phyloP scores from a whole-genome alignment of 2,888 invertebrate genomes.

The Lithophane socia region DNA sequence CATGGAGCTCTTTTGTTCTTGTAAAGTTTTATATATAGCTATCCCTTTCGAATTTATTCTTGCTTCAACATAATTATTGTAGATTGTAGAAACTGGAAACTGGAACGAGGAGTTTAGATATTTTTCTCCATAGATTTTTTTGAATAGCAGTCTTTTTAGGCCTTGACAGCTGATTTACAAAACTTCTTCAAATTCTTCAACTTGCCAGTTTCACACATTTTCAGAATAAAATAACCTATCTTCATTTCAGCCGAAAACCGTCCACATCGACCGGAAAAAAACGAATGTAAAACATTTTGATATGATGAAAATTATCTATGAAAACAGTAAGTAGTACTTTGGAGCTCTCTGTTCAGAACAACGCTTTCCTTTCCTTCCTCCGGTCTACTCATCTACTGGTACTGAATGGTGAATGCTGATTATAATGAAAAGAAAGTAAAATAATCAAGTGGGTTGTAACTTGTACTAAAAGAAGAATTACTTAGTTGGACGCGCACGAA shows the following conservation, averaged over 20 bases:
- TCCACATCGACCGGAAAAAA: no score
- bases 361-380: not conserved
- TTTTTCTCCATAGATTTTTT: not conserved
- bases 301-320: no score
- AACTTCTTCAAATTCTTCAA: not conserved
- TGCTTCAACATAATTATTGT: not conserved
- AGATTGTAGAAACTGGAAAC: not conserved
- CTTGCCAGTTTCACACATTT: not conserved
- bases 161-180: conserved; percentile 3
- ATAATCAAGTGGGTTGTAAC: no score
- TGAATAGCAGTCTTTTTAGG: conserved; percentile 16
- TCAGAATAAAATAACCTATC: not conserved
- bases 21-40: not conserved
- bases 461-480: no score
- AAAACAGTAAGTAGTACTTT: not conserved
- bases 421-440: no score
- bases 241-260: not conserved
- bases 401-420: not conserved
- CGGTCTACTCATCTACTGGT: no score
- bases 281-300: no score
- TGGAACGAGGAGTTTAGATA: conserved; percentile 11
- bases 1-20: conserved; percentile 8
- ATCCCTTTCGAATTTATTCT: conserved; percentile 25
- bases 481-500: no score
- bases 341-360: not conserved